phyloP scores from a whole-genome alignment of 2,888 invertebrate genomes.

The Scotopteryx bipunctaria region DNA sequence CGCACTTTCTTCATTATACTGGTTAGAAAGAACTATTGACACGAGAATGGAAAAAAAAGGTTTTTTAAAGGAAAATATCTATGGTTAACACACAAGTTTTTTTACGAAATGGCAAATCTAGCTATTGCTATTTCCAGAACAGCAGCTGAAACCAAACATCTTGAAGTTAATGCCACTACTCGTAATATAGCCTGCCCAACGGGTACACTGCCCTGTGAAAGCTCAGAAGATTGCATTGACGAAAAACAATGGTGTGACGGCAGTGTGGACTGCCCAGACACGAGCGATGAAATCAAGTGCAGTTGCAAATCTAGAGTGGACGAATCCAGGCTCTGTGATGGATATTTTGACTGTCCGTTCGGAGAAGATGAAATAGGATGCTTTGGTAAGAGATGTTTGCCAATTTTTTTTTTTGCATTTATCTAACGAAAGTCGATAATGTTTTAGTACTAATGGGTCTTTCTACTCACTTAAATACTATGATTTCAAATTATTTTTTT shows the following conservation, averaged over 20 bases:
- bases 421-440: too few species aligned
- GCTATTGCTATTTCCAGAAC: slow-evolving; percentile 45
- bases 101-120: too few species aligned
- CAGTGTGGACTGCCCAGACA: slow-evolving; percentile 88
- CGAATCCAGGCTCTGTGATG: slow-evolving; percentile 88
- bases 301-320: slow-evolving; percentile 88
- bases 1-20: too few species aligned
- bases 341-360: slow-evolving; percentile 91
- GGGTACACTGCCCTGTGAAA: slow-evolving; percentile 57
- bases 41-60: too few species aligned
- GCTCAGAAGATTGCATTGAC: slow-evolving; percentile 79
- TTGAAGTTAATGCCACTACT: slow-evolving; percentile 41
- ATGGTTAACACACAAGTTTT: too few species aligned
- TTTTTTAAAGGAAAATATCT: too few species aligned
- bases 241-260: slow-evolving; percentile 87
- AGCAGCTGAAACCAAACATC: slow-evolving; percentile 33
- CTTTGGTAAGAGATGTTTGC: slow-evolving; percentile 82
- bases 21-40: too few species aligned
- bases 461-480: too few species aligned
- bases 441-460: too few species aligned
- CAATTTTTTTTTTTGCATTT: too few species aligned
- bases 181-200: slow-evolving; percentile 57
- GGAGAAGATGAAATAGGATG: slow-evolving; percentile 93
- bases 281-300: slow-evolving; percentile 90
- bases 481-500: slow-evolving; percentile 22